phyloP scores from a whole-genome alignment of 2,888 invertebrate species.

The Pristionchus exspectatus region DNA sequence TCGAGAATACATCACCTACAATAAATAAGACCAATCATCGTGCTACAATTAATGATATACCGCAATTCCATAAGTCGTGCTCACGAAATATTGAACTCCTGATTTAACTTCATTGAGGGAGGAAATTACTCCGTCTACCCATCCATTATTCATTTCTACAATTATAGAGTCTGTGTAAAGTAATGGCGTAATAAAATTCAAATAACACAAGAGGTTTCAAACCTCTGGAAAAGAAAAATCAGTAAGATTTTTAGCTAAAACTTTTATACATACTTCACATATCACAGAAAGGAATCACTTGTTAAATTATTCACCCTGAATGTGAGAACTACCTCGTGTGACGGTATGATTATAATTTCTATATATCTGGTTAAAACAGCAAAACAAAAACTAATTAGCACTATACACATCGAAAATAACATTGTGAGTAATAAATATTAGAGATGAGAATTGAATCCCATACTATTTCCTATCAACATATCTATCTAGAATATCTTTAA shows the following conservation, averaged over 20 bases:
- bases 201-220: not conserved
- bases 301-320: not conserved
- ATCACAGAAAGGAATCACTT: not conserved
- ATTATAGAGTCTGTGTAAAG: not conserved
- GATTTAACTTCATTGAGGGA: not conserved
- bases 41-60: not conserved
- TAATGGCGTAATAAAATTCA: not conserved
- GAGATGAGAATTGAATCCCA: not conserved
- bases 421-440: not conserved
- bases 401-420: not conserved
- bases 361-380: not conserved
- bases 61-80: not conserved
- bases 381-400: not conserved
- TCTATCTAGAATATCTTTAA: not conserved
- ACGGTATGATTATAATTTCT: too few species aligned
- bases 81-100: not conserved
- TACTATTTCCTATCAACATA: not conserved
- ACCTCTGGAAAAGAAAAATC: not conserved
- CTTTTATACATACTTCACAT: not conserved
- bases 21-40: not conserved
- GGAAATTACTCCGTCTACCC: not conserved
- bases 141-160: not conserved
- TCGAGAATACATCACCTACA: not conserved
- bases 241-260: not conserved
- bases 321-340: not conserved